Conservation (phyloP, 2,797 vertebrate genomes). For the Chaetophractus vellerosus region DNA sequence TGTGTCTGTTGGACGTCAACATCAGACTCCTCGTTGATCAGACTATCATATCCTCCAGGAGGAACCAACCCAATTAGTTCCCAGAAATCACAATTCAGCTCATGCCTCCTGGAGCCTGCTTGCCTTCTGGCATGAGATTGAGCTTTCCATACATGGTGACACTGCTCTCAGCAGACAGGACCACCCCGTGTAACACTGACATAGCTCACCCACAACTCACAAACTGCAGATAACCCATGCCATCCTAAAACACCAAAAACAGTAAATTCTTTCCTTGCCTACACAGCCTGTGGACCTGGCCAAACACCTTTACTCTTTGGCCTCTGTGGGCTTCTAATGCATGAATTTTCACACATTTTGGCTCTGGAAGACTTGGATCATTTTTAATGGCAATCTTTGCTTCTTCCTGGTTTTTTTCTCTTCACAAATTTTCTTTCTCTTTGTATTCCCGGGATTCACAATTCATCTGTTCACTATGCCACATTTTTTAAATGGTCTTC, state of each 20-base stretch:
- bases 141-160: too few relatives aligned
- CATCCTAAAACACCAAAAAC: too few relatives aligned
- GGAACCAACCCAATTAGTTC: constrained; percentile 96
- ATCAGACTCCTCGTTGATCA: constrained; percentile 98
- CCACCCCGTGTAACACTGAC: too few relatives aligned
- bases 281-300: constrained; percentile 97
- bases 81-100: constrained; percentile 98
- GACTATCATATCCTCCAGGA: constrained; percentile 96
- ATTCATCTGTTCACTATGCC: constrained; percentile 94
- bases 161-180: too few relatives aligned
- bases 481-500: constrained; percentile 96
- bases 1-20: constrained; percentile 99
- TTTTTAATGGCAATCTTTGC: constrained; percentile 94
- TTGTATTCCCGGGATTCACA: constrained; percentile 92
- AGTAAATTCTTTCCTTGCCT: constrained; percentile 91
- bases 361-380: constrained; percentile 93
- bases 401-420: constrained; percentile 98
- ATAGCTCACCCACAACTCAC: too few relatives aligned
- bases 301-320: constrained; percentile 96
- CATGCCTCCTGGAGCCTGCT: constrained; percentile 96
- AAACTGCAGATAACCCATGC: too few relatives aligned
- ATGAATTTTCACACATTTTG: constrained; percentile 93
- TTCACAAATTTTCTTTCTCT: constrained; percentile 95
- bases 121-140: too few relatives aligned
- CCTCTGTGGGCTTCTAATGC: constrained; percentile 81